Percentiles rank a stretch among this genome's conserved stretches.
phyloP scores from a whole-genome alignment of 2,888 invertebrate species.

The Oscheius sp. region DNA sequence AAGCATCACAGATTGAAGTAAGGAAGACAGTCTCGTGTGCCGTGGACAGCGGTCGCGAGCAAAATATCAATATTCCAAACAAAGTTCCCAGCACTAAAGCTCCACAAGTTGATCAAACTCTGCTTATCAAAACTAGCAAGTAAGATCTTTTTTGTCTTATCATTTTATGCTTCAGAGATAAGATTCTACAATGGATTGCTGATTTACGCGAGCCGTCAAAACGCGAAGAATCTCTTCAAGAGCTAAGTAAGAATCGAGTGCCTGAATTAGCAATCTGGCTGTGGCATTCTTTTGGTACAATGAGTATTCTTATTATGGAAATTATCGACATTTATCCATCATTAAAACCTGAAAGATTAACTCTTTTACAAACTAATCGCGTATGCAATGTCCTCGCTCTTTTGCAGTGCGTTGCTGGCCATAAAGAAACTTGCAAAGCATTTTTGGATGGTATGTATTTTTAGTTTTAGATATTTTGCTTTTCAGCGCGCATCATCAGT shows the following conservation, averaged over 20 bases:
- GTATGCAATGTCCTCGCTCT: constrained; percentile 98
- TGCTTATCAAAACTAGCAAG: no score
- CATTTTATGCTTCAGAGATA: constrained; percentile 77
- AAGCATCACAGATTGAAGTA: no score
- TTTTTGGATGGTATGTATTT: constrained; percentile 77
- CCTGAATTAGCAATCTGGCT: constrained; percentile 89
- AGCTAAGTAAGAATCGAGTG: constrained; percentile 87
- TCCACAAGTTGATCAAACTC: no score
- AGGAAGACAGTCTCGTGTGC: no score
- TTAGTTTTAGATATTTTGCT: not conserved
- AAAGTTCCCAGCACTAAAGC: no score
- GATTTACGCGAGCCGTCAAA: constrained; percentile 92
- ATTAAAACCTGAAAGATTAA: constrained; percentile 94
- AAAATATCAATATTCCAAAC: no score
- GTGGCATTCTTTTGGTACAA: constrained; percentile 98
- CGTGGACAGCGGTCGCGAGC: no score
- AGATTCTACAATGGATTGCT: constrained; percentile 89
- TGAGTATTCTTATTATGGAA: constrained; percentile 88
- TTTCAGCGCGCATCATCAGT: constrained; percentile 79
- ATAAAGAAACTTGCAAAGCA: constrained; percentile 94
- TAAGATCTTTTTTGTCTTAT: no score
- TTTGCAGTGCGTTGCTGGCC: constrained; percentile 97
- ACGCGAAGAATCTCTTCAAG: constrained; percentile 92
- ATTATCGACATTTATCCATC: constrained; percentile 94
- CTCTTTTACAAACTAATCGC: constrained; percentile 94